phyloP scores from a whole-genome alignment of 2,797 vertebrate genomes.

The Phylloscopus collybita region DNA sequence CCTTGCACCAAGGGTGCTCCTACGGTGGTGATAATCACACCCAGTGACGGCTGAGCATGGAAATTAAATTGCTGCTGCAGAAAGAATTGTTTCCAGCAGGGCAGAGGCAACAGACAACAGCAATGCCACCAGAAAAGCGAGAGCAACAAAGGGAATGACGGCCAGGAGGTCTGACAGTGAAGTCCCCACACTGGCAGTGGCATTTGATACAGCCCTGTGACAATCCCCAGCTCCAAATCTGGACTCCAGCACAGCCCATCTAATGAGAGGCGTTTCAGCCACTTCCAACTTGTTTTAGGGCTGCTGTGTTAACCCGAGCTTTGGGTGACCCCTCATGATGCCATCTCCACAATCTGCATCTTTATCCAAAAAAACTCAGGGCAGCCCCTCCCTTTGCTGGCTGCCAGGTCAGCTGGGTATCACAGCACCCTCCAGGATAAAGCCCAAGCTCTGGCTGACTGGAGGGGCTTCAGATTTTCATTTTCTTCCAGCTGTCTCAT shows the following conservation, averaged over 20 bases:
- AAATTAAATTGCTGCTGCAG: neutral
- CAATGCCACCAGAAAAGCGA: fast-evolving
- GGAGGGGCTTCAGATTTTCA: fast-evolving
- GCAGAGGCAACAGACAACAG: neutral
- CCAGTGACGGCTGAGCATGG: neutral
- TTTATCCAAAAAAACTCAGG: neutral
- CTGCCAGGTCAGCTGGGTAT: neutral
- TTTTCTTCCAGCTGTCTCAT: neutral
- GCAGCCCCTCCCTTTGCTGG: neutral
- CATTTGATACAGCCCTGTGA: neutral
- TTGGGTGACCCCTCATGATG: fast-evolving
- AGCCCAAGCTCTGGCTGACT: neutral
- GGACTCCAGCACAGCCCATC: neutral
- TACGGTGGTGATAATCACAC: neutral
- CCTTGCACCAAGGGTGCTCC: neutral
- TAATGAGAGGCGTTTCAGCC: fast-evolving
- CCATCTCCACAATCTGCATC: neutral
- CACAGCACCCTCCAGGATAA: neutral
- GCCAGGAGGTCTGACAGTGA: neutral
- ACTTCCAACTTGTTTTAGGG: neutral
- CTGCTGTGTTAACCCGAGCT: neutral
- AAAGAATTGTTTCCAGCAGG: neutral
- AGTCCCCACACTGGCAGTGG: neutral
- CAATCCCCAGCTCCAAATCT: neutral
- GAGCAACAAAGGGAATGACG: neutral